phyloP scores from a whole-genome alignment of 2,888 invertebrate species.

The Tetrapedia diversipes region DNA sequence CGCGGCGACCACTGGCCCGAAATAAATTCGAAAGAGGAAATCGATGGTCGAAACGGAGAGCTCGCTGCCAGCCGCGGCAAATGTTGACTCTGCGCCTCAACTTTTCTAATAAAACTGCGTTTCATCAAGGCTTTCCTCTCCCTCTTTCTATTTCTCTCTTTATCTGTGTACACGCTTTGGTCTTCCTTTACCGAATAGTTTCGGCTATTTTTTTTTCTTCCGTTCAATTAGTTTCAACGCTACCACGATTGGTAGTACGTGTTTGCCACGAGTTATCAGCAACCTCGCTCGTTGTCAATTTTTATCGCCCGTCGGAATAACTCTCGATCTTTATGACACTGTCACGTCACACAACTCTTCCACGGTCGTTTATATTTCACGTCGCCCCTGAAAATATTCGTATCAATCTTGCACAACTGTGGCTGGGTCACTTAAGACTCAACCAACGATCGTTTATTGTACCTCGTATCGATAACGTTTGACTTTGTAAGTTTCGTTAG shows the following conservation, averaged over 20 bases:
- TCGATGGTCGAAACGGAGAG: slow-evolving; percentile 27
- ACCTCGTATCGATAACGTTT: no score
- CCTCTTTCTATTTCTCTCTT: background rate
- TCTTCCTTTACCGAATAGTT: background rate
- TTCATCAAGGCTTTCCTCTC: slow-evolving; percentile 18
- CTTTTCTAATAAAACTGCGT: slow-evolving; percentile 56
- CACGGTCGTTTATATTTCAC: no score
- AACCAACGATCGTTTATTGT: no score
- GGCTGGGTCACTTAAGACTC: no score
- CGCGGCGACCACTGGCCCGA: background rate
- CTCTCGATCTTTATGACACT: background rate
- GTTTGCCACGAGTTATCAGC: background rate
- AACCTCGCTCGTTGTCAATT: background rate
- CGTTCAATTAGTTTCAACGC: slow-evolving; percentile 5
- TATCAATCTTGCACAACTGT: no score
- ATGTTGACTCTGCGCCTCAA: slow-evolving; percentile 48
- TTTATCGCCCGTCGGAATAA: background rate
- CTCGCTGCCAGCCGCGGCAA: slow-evolving; percentile 5
- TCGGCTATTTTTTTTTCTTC: slow-evolving; percentile 15
- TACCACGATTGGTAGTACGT: background rate
- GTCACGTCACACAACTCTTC: background rate
- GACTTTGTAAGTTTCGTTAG: no score
- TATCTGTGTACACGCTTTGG: no score
- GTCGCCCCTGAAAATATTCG: no score
- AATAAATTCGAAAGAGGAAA: slow-evolving; percentile 47